These are phyloP conservation scores for Listrodromus nycthemerus DNA, from an alignment of 2,888 invertebrate species.

Conservation along the genomic window DNA sequence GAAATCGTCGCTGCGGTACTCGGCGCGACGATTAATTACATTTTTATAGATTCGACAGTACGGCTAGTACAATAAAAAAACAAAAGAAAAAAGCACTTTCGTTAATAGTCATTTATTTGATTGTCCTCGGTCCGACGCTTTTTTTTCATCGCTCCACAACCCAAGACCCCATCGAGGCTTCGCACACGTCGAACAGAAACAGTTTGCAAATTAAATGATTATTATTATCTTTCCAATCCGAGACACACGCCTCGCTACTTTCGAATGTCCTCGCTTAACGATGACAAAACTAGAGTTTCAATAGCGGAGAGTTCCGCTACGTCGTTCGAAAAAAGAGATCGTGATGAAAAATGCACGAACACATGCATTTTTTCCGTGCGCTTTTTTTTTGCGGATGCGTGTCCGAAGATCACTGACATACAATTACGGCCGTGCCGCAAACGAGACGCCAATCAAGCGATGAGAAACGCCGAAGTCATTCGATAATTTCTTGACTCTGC, in stretches of 20 bases:
- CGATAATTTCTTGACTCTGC: not conserved
- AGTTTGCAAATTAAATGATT: not conserved
- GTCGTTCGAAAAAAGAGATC: not conserved
- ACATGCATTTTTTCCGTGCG: not conserved
- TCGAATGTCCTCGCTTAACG: not conserved
- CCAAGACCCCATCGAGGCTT: not conserved
- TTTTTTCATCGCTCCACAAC: not conserved
- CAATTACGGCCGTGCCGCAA: not conserved
- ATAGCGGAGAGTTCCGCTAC: not conserved
- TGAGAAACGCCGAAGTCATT: not conserved
- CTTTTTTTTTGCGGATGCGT: not conserved
- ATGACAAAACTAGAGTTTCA: not conserved
- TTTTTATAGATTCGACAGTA: not conserved
- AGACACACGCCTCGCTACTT: not conserved
- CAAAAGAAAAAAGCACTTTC: not conserved
- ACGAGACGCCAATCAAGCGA: not conserved
- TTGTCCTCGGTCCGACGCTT: not conserved
- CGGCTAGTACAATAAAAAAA: not conserved
- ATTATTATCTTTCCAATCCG: not conserved
- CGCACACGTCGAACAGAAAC: not conserved
- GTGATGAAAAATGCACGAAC: not conserved
- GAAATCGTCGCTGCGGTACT: not conserved
- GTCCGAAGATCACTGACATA: not conserved
- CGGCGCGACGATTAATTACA: not conserved
- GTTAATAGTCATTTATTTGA: not conserved